Evolutionary conservation across 2,888 invertebrate species (phyloP), one percentile per base, ranked within the genome.

Genomic region (Aleiodes leptofemur): DNA sequence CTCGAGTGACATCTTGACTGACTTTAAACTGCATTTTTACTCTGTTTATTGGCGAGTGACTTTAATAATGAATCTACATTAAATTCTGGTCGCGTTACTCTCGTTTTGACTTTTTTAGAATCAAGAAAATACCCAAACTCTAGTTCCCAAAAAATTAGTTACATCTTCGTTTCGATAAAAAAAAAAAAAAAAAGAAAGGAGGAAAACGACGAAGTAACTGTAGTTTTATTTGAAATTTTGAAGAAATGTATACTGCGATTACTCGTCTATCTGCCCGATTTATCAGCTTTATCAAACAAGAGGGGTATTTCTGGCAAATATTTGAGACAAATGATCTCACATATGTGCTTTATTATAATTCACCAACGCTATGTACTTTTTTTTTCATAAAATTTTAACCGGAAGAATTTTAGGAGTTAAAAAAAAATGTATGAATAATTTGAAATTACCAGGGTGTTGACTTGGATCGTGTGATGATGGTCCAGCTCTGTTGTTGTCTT

Each of bases 401-500:
- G 71, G 69, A 43, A 31, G 31, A 61, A 68, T 59, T n/a, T 77
- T 69, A 56, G 23, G 23, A 23, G 23, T 23, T 48, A 38, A 66
- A 71, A 55, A 9, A 68, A 68, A 61, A 73, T 71, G 55, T 34
- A 89, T 90, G 5, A 14, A 50, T 34, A 31, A 23, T 29, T 53
- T 59, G 3, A 79, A 92, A 92, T 90, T 87, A 94, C 94, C 93
- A 84, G 87, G 85, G 92, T 94, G 94, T 91, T 93, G 93, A 86
- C 93, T 93, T 79, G 90, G 89, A 74, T 90, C 90, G 77, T 89
- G 89, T 68, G 88, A 86, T 70, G 91, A 91, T 84, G 94, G 94
- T 88, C 94, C 94, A 84, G 94, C 94, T 88, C 91, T 91, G 80
- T 91, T 90, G 87, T 93, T 93, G 82, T 94, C 93, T 89, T 92